Conservation (phyloP, 2,113 vertebrate species). For the Protobothrops flavoviridis region DNA sequence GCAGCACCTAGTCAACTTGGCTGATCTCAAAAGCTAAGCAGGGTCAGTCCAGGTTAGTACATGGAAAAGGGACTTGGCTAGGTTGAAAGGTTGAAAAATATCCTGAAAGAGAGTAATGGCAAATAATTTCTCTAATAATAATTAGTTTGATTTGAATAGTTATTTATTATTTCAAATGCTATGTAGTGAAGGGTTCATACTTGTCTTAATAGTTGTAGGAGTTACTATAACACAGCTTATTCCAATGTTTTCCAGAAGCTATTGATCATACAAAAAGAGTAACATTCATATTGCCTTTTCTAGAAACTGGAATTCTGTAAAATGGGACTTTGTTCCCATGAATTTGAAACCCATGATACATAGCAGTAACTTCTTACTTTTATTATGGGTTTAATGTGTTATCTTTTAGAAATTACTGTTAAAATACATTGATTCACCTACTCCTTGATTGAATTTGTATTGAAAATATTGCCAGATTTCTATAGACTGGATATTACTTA, state of each 20-base stretch:
- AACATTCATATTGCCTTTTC: not conserved
- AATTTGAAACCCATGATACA: not conserved
- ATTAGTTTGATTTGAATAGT: not conserved
- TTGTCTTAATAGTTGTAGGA: not conserved
- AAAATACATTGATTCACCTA: not conserved
- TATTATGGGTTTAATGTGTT: not conserved
- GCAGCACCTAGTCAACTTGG: not conserved
- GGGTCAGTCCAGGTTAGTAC: not conserved
- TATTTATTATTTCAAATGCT: not conserved
- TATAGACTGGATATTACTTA: not conserved
- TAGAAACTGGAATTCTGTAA: not conserved
- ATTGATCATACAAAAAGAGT: not conserved
- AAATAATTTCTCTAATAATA: not conserved
- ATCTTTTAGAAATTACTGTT: not conserved
- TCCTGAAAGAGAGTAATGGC: not conserved
- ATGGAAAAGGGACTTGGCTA: not conserved
- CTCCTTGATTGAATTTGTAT: not conserved
- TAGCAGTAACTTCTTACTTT: not conserved
- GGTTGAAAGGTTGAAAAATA: not conserved
- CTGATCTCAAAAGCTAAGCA: not conserved
- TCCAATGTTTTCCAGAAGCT: not conserved
- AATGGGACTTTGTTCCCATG: not conserved
- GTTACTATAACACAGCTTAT: not conserved
- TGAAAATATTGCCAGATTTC: not conserved
- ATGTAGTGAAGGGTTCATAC: not conserved